These are phyloP conservation scores for Ophioderma brevispina DNA, from an alignment of 35 echinoderm and acorn worm species.

Conservation along the genomic window DNA sequence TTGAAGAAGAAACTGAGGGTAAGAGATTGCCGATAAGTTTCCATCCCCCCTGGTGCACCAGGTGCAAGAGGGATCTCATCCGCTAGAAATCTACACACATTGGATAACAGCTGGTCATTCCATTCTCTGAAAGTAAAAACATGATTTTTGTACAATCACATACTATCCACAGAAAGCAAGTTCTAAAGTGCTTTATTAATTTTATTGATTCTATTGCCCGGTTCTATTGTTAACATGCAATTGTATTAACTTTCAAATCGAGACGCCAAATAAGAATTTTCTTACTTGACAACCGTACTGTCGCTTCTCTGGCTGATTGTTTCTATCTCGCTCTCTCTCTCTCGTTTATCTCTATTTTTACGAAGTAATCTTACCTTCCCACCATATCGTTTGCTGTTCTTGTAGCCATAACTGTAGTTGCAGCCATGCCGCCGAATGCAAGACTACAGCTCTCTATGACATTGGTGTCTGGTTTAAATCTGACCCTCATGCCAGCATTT, in stretches of 20 bases:
- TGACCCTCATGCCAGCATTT: constrained; percentile 86
- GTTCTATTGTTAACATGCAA: too few species aligned
- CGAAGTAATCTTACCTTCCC: too few species aligned
- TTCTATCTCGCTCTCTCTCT: too few species aligned
- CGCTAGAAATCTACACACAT: constrained; percentile 31
- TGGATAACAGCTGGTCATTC: constrained; percentile 60
- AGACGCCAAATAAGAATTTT: too few species aligned
- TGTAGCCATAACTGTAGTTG: constrained; percentile 34
- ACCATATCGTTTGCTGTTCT: background rate
- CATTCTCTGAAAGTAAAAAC: constrained; percentile 58
- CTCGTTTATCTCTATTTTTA: too few species aligned
- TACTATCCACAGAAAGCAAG: too few species aligned
- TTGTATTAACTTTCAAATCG: too few species aligned
- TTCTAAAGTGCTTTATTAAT: too few species aligned
- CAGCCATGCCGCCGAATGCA: constrained; percentile 82
- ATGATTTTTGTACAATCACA: too few species aligned
- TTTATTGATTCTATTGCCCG: too few species aligned
- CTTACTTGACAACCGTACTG: too few species aligned
- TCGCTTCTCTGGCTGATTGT: too few species aligned
- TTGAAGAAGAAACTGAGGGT: constrained; percentile 95
- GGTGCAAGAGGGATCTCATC: constrained; percentile 72
- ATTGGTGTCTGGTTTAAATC: constrained; percentile 38
- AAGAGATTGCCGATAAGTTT: constrained; percentile 82
- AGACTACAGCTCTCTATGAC: constrained; percentile 45
- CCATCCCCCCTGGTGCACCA: constrained; percentile 90